Percentiles rank a stretch among this genome's conserved stretches.
These are phyloP conservation scores for Branchipolynoe longqiensis DNA, from an alignment of 2,888 invertebrate species.

Conservation along the genomic window DNA sequence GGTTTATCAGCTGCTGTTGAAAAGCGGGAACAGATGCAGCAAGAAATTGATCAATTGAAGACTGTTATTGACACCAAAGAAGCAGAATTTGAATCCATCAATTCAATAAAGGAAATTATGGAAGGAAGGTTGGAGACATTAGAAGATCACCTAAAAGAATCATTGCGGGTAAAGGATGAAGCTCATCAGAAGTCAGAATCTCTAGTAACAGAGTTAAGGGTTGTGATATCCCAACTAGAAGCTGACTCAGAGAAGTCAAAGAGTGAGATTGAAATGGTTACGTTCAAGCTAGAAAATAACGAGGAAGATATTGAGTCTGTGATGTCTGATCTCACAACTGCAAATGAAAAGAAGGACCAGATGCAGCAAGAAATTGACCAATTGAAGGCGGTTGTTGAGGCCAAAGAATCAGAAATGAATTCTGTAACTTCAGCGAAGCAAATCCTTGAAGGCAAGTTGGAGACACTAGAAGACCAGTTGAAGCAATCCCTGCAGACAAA, in stretches of 20 bases:
- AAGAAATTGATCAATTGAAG: not conserved
- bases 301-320: not conserved
- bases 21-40: not conserved
- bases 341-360: not conserved
- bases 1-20: not conserved
- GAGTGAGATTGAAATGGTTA: not conserved
- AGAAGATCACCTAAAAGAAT: not conserved
- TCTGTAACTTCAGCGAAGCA: not conserved
- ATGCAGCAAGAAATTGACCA: not conserved
- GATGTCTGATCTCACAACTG: not conserved
- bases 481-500: not conserved
- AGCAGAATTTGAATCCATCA: not conserved
- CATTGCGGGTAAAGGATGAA: not conserved
- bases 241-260: not conserved
- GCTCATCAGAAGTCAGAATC: not conserved
- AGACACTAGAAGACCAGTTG: slow-evolving; percentile 12
- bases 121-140: not conserved
- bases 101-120: not conserved
- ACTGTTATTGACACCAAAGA: not conserved
- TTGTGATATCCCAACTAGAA: not conserved
- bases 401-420: not conserved
- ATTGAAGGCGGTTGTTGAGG: not conserved
- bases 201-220: not conserved
- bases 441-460: slow-evolving; percentile 1
- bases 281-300: not conserved